A percentile compares a stretch with the other conserved stretches of the same genome.
Conservation (phyloP, 2,113 vertebrate species). For the Brachirus orientalis region DNA sequence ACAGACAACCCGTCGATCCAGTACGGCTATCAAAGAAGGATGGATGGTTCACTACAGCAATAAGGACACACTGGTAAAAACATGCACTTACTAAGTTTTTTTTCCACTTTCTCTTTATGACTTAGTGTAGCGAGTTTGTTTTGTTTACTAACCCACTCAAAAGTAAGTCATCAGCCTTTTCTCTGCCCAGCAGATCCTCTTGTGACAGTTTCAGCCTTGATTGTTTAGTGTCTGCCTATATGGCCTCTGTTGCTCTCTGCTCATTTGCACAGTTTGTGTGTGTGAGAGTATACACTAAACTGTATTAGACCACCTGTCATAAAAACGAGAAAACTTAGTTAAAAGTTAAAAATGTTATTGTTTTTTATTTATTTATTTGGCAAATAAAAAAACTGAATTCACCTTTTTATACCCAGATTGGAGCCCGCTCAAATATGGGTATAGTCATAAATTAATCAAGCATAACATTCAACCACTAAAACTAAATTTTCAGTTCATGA, state of each 20-base stretch:
- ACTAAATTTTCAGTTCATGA: too few relatives aligned
- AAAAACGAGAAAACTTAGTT: too few relatives aligned
- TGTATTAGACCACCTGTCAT: too few relatives aligned
- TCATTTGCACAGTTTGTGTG: background rate
- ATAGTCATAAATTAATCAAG: too few relatives aligned
- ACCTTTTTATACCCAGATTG: too few relatives aligned
- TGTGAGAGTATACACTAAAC: too few relatives aligned
- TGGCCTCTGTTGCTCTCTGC: conserved; percentile 16
- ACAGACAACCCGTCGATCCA: conserved; percentile 90
- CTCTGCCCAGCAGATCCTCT: background rate
- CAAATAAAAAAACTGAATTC: too few relatives aligned
- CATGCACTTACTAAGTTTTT: background rate
- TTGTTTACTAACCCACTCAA: conserved; percentile 6
- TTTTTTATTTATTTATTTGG: too few relatives aligned
- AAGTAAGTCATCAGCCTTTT: background rate
- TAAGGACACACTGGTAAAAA: conserved; percentile 89
- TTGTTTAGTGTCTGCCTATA: conserved; percentile 4
- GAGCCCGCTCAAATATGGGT: too few relatives aligned
- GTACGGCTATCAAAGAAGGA: conserved; percentile 88
- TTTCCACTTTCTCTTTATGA: background rate
- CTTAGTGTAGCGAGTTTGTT: background rate
- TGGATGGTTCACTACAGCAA: conserved; percentile 93
- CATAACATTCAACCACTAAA: too few relatives aligned
- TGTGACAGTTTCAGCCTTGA: conserved; percentile 4
- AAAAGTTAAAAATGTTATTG: too few relatives aligned